Evolutionary conservation across 2,113 vertebrate genomes (phyloP), one percentile per base, ranked within the genome.

Genomic region (Sigmodon hispidus): DNA sequence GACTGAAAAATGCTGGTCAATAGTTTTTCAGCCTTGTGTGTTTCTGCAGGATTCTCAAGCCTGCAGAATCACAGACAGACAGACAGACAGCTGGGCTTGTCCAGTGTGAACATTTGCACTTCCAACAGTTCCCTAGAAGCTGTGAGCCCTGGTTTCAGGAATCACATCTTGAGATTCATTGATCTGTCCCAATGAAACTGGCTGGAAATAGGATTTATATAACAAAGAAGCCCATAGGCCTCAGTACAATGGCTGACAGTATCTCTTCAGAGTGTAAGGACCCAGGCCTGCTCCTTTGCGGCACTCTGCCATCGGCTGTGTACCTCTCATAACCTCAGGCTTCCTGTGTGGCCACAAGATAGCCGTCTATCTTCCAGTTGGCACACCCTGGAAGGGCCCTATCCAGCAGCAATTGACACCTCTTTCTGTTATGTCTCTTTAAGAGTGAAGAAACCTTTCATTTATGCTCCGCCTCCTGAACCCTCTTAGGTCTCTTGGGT

Each of bases 121-220:
- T 94, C 29, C 59, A 45, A 90, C 52, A 94, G 52, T 31, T 55
- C 40, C 11, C 55, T 26, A 29, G 36, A 31, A 57, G 40, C n/a
- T 65, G 4, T 81, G 50, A 81, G 13, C n/a, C 89, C 12, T 16
- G 61, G 31, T 55, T 81, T 12, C 15, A 45, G 50, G 77, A 89
- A 88, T 40, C 70, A 81, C 67, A 17, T 92, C 88, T 84, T 77
- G 65, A 87, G 72, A 81, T 65, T 15, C 31, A 48, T 70, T 15
- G 16, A 67, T 45, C 36, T 52, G 0, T 45, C 63, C 81, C 48
- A 50, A 10, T 75, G 89, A 93, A 91, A 89, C 19, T 55, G 84
- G 43, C 84, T 84, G 70, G 65, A 83, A 93, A 52, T 89, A 48
- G 92, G 95, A 94, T 89, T 22, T 70, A 48, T 19, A 3, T 5